phyloP scores from a whole-genome alignment of 1,140 invertebrate species.

The Zelostemma sp. region DNA sequence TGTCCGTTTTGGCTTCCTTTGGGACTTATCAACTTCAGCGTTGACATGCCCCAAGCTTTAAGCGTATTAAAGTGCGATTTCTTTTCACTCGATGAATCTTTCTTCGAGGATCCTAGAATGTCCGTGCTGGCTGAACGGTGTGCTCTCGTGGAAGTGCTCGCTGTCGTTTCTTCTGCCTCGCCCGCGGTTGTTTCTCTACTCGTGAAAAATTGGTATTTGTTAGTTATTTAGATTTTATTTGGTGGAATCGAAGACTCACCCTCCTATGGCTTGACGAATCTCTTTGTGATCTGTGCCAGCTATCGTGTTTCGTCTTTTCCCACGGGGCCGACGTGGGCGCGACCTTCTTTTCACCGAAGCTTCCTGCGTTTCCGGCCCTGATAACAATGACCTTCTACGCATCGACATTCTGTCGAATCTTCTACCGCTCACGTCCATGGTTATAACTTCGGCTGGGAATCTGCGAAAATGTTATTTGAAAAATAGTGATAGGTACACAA shows the following conservation, averaged over 20 bases:
- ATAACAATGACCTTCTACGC: constrained; percentile 82
- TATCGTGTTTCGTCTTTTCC: constrained; percentile 89
- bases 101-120: constrained; percentile 63
- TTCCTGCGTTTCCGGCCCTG: constrained; percentile 68
- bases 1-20: constrained; percentile 59
- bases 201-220: constrained; percentile 18
- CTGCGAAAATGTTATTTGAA: constrained; percentile 69
- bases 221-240: neutral
- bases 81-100: constrained; percentile 75
- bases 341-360: constrained; percentile 77
- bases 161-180: constrained; percentile 71
- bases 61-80: constrained; percentile 84
- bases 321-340: constrained; percentile 80
- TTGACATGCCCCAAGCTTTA: constrained; percentile 85
- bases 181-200: constrained; percentile 75
- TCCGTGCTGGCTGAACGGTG: constrained; percentile 77
- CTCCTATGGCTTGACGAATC: constrained; percentile 83
- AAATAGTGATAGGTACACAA: no score
- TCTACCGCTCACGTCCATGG: constrained; percentile 87
- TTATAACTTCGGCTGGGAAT: constrained; percentile 88
- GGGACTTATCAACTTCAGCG: constrained; percentile 80
- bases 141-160: constrained; percentile 71
- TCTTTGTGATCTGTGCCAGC: constrained; percentile 90
- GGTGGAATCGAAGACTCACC: constrained; percentile 76
- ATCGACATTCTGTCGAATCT: constrained; percentile 89